These are phyloP conservation scores for Drosophila nigritarsus DNA, from an alignment of 2,888 invertebrate genomes.

Conservation along the genomic window DNA sequence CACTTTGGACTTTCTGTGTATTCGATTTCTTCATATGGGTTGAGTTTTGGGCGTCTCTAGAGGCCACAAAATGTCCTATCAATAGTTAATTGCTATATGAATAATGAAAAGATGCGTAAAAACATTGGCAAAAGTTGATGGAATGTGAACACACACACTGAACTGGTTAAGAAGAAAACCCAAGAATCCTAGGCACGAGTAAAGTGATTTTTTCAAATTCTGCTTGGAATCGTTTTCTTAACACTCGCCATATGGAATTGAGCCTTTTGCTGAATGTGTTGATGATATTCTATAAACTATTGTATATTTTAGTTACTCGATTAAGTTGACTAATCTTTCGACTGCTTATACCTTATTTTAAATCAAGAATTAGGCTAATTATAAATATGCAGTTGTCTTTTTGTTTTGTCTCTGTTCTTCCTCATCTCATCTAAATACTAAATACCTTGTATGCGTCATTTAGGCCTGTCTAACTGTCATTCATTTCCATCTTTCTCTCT, in stretches of 20 bases:
- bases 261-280: slow-evolving; percentile 30
- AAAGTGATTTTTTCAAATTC: background rate
- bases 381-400: slow-evolving; percentile 23
- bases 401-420: background rate
- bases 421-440: slow-evolving; percentile 49
- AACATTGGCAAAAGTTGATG: slow-evolving; percentile 32
- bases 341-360: slow-evolving; percentile 5
- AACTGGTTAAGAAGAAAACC: background rate
- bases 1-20: slow-evolving; percentile 22
- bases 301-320: slow-evolving; percentile 29
- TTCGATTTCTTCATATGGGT: slow-evolving; percentile 59
- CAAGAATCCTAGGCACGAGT: background rate
- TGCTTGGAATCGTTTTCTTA: background rate
- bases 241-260: slow-evolving; percentile 4
- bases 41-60: slow-evolving; percentile 26
- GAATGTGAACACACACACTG: background rate
- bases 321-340: slow-evolving; percentile 10
- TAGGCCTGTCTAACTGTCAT: slow-evolving; percentile 57
- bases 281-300: slow-evolving; percentile 30
- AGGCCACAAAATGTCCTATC: slow-evolving; percentile 29
- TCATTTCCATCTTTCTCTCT: slow-evolving; percentile 13
- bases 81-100: slow-evolving; percentile 38
- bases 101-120: slow-evolving; percentile 35
- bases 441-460: slow-evolving; percentile 75
- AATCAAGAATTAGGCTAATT: slow-evolving; percentile 48